Conservation (phyloP, 2,797 vertebrate genomes). For the Aquila chrysaetos region DNA sequence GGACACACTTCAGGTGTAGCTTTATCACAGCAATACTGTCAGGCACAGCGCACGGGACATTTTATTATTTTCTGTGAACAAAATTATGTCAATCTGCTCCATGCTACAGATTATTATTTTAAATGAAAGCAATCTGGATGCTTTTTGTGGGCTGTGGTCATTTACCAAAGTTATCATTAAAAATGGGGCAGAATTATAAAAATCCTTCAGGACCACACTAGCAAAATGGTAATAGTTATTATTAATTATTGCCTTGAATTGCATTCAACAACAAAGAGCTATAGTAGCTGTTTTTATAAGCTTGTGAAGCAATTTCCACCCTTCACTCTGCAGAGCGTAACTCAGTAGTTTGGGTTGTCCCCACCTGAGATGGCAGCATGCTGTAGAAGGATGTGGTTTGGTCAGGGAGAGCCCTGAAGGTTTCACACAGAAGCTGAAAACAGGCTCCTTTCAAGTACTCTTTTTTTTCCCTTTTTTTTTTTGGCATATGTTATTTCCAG, state of each 20-base stretch:
- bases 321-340: neutral
- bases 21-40: neutral
- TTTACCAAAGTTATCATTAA: neutral
- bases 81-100: neutral
- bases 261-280: neutral
- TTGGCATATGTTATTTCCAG: constrained; percentile 16
- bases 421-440: neutral
- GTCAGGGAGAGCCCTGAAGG: neutral
- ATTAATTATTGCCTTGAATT: neutral
- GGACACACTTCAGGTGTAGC: neutral
- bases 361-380: neutral
- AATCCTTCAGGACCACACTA: neutral
- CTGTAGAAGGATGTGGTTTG: neutral
- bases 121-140: neutral
- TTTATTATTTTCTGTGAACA: neutral
- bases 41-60: neutral
- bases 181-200: neutral
- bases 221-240: neutral
- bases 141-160: neutral
- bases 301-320: neutral
- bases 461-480: neutral
- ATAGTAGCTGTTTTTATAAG: neutral
- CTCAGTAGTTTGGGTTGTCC: neutral
- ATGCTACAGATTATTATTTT: neutral
- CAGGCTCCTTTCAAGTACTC: neutral